A percentile compares a stretch with the other conserved stretches of the same genome.
Conservation (phyloP, 2,797 vertebrate genomes). For the Schizopygopsis pylzovi region DNA sequence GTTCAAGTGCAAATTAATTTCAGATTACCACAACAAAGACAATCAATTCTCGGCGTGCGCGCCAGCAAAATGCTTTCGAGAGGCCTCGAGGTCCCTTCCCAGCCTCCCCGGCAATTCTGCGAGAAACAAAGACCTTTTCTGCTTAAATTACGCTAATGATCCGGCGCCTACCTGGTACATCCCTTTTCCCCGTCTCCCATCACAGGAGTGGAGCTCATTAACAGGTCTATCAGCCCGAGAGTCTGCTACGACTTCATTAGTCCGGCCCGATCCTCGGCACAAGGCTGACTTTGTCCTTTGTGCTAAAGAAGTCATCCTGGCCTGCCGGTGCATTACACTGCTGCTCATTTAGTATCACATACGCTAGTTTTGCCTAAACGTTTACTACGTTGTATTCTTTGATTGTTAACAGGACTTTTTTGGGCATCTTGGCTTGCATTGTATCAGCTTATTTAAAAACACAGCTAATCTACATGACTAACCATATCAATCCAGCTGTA, state of each 20-base stretch:
- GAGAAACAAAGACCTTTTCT: constrained; percentile 85
- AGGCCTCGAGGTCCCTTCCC: constrained; percentile 85
- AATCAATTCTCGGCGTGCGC: constrained; percentile 90
- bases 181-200: constrained; percentile 57
- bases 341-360: neutral
- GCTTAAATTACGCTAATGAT: constrained; percentile 90
- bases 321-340: constrained; percentile 66
- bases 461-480: neutral
- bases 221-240: constrained; percentile 70
- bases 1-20: constrained; percentile 99
- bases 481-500: neutral
- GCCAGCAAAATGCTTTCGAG: constrained; percentile 89
- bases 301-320: constrained; percentile 63
- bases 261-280: constrained; percentile 68
- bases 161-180: constrained; percentile 77
- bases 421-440: neutral
- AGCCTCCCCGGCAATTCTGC: constrained; percentile 75
- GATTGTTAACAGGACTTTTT: neutral
- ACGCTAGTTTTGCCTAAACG: constrained; percentile 53
- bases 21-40: constrained; percentile 99
- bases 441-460: neutral
- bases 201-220: constrained; percentile 76
- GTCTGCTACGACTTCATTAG: constrained; percentile 72
- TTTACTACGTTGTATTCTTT: neutral
- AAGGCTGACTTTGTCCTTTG: constrained; percentile 64